Evolutionary conservation across 92 coral and sea anemone species (phyloP).

Genomic region (Blastomussa wellsi): DNA sequence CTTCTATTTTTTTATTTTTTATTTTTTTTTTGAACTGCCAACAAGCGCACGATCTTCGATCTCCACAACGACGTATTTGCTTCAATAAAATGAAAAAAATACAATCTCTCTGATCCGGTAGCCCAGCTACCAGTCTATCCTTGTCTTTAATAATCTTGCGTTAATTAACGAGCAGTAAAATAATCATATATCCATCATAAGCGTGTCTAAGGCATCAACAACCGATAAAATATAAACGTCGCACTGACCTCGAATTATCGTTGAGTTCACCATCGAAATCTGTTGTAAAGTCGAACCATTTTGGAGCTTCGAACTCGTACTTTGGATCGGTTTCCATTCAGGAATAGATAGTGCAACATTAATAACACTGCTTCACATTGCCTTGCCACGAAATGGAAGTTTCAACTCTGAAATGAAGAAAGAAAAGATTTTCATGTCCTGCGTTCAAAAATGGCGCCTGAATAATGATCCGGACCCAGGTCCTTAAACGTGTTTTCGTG

Average conservation of each 20-base stretch:
- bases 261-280: slow-evolving; percentile 32
- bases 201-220: not conserved
- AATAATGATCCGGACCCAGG: not conserved
- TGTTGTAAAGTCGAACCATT: slow-evolving; percentile 68
- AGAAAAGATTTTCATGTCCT: not conserved
- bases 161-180: not conserved
- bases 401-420: not conserved
- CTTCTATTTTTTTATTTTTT: too few relatives aligned
- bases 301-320: slow-evolving; percentile 87
- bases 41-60: too few relatives aligned
- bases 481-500: not conserved
- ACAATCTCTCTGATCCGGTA: too few relatives aligned
- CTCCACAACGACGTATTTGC: too few relatives aligned
- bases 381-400: not conserved
- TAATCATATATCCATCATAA: not conserved
- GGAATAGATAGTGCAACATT: not conserved
- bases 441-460: slow-evolving; percentile 28
- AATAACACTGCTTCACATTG: not conserved
- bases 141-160: too few relatives aligned
- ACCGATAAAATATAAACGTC: not conserved
- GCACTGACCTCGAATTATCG: slow-evolving; percentile 17
- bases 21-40: too few relatives aligned
- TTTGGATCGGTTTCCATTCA: slow-evolving; percentile 71
- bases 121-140: too few relatives aligned
- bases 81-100: too few relatives aligned